Evolutionary conservation across 2,797 vertebrate species (phyloP).

Genomic region (Moxostoma hubbsi): DNA sequence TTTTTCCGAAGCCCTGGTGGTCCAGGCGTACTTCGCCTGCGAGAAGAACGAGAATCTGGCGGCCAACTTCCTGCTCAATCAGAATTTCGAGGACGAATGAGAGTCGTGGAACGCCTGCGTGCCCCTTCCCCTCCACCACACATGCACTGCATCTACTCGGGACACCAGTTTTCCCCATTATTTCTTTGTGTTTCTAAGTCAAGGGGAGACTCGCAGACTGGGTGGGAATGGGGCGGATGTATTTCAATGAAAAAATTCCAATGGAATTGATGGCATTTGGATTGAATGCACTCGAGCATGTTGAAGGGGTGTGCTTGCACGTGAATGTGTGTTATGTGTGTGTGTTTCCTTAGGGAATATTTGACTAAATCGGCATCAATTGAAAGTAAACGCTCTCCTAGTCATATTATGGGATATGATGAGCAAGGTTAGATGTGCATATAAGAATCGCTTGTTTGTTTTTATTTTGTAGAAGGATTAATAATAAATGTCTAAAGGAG

Average conservation of each 20-base stretch:
- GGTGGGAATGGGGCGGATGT: constrained; percentile 30
- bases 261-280: constrained; percentile 76
- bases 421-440: constrained; percentile 6
- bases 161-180: constrained; percentile 29
- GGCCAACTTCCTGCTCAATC: constrained; percentile 92
- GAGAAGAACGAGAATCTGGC: constrained; percentile 95
- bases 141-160: constrained; percentile 34
- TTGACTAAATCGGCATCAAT: constrained; percentile 22
- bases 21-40: constrained; percentile 91
- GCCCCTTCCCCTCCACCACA: constrained; percentile 27
- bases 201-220: constrained; percentile 30
- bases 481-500: constrained; percentile 23
- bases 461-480: constrained; percentile 23
- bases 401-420: constrained; percentile 15
- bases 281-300: constrained; percentile 62
- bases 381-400: constrained; percentile 14
- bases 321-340: neutral
- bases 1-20: constrained; percentile 88
- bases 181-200: constrained; percentile 36
- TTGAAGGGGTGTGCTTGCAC: constrained; percentile 48
- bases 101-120: constrained; percentile 47
- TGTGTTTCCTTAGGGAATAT: constrained; percentile 40
- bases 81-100: constrained; percentile 92
- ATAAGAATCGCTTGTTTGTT: constrained; percentile 17
- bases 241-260: constrained; percentile 69